Evolutionary conservation across 2,797 vertebrate genomes (phyloP).

Genomic region (Silurus aristotelis): DNA sequence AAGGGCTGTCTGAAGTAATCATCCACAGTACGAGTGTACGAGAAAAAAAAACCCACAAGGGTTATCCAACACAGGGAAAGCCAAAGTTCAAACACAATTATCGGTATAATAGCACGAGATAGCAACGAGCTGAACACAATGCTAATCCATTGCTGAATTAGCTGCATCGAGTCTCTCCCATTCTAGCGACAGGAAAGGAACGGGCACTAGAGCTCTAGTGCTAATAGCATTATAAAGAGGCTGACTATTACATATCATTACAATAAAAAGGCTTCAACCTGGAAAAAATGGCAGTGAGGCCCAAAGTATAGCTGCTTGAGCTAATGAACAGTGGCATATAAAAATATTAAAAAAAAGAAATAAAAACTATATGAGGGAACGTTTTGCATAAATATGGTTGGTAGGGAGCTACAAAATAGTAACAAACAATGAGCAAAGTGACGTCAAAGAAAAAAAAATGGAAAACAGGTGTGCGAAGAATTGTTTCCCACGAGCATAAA

Average conservation of each 20-base stretch:
- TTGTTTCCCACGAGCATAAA: slow-evolving; percentile 44
- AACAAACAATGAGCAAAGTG: not conserved
- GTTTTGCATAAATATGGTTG: not conserved
- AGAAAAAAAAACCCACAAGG: slow-evolving; percentile 10
- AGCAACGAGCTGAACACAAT: slow-evolving; percentile 66
- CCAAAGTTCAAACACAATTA: slow-evolving; percentile 69
- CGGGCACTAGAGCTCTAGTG: slow-evolving; percentile 60
- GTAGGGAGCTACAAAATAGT: not conserved
- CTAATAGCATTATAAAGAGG: slow-evolving; percentile 38
- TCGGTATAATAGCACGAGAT: slow-evolving; percentile 53
- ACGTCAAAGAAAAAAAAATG: not conserved
- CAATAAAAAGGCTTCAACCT: slow-evolving; percentile 30
- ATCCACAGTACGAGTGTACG: slow-evolving; percentile 38
- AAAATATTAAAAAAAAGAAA: not conserved
- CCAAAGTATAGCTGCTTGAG: slow-evolving; percentile 33
- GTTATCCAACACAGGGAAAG: slow-evolving; percentile 62
- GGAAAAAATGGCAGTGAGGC: slow-evolving; percentile 10
- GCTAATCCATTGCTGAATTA: slow-evolving; percentile 42
- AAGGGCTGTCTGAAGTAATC: slow-evolving; percentile 54
- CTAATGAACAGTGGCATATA: slow-evolving; percentile 59
- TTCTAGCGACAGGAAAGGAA: slow-evolving; percentile 36
- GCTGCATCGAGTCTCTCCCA: slow-evolving; percentile 48
- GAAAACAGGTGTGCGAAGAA: slow-evolving; percentile 42
- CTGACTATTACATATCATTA: slow-evolving; percentile 33
- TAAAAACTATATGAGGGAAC: not conserved